A percentile compares a stretch with the other conserved stretches of the same genome.
Conservation (phyloP, 2,797 vertebrate species). For the Manis crassicaudata region DNA sequence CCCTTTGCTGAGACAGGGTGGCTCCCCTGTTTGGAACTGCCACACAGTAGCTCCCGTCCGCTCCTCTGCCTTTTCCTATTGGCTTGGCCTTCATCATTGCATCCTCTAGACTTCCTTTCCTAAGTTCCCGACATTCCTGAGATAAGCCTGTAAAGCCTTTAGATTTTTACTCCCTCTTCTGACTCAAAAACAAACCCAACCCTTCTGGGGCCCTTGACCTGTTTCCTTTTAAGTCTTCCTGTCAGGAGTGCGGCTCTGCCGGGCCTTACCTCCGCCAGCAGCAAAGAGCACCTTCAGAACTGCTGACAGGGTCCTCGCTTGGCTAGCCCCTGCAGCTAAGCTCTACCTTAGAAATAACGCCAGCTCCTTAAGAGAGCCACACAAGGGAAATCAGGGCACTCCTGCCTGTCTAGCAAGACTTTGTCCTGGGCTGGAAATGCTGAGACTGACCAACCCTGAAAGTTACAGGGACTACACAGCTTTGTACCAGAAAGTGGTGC, state of each 20-base stretch:
- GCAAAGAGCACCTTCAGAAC: background rate
- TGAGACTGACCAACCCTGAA: background rate
- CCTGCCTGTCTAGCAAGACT: background rate
- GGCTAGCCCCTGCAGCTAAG: background rate
- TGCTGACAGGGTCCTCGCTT: background rate
- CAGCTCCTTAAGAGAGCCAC: background rate
- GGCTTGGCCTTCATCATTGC: constrained; percentile 3
- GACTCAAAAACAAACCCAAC: constrained; percentile 39
- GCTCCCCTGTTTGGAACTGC: constrained; percentile 15
- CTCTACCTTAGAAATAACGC: background rate
- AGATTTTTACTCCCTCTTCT: constrained; percentile 16
- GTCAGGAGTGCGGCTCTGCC: background rate
- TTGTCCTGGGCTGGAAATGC: background rate
- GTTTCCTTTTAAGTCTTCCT: constrained; percentile 27
- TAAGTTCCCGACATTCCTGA: constrained; percentile 53
- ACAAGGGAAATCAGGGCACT: background rate
- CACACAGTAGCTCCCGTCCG: background rate
- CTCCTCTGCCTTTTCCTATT: constrained; percentile 25
- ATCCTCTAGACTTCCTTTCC: constrained; percentile 53
- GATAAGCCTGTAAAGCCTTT: constrained; percentile 52
- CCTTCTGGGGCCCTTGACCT: background rate
- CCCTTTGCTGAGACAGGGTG: background rate
- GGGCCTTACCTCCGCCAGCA: background rate
- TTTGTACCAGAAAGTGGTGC: background rate
- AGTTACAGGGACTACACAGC: background rate